Percentiles rank a stretch among this genome's conserved stretches.
phyloP scores from a whole-genome alignment of 2,113 vertebrate species.

The Strigops habroptila region DNA sequence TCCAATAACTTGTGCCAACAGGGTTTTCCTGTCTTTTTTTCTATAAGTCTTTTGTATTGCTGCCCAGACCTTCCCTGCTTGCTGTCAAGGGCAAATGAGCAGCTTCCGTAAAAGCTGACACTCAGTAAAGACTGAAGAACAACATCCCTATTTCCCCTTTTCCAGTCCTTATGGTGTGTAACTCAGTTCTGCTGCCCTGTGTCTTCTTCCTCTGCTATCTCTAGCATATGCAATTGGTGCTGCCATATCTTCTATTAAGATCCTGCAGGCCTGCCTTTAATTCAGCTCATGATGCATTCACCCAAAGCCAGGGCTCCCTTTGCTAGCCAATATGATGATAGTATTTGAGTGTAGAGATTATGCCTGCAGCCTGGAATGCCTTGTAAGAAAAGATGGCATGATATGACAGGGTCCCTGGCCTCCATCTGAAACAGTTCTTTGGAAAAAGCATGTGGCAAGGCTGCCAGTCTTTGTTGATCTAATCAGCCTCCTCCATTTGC shows the following conservation, averaged over 20 bases:
- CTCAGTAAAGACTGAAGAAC: neutral
- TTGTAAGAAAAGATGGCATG: neutral
- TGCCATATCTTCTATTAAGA: neutral
- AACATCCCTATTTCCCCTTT: neutral
- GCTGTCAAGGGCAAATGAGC: neutral
- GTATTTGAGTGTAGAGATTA: neutral
- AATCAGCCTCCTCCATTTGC: neutral
- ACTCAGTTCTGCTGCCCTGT: neutral
- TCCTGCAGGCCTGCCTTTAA: neutral
- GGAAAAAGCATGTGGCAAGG: neutral
- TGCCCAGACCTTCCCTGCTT: neutral
- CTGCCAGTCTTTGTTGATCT: conserved; percentile 7
- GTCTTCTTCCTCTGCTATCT: neutral
- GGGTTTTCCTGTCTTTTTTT: neutral
- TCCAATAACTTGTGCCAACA: neutral
- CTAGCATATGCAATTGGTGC: neutral
- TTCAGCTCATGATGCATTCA: neutral
- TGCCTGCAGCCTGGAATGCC: neutral
- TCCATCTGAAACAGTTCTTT: neutral
- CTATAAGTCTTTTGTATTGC: neutral
- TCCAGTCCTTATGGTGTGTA: neutral
- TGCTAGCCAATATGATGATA: neutral
- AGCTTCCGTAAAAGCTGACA: neutral
- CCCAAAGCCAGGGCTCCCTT: neutral
- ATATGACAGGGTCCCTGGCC: neutral